These are phyloP conservation scores for Charanyca ferruginea DNA, from an alignment of 2,888 invertebrate genomes.

Conservation along the genomic window DNA sequence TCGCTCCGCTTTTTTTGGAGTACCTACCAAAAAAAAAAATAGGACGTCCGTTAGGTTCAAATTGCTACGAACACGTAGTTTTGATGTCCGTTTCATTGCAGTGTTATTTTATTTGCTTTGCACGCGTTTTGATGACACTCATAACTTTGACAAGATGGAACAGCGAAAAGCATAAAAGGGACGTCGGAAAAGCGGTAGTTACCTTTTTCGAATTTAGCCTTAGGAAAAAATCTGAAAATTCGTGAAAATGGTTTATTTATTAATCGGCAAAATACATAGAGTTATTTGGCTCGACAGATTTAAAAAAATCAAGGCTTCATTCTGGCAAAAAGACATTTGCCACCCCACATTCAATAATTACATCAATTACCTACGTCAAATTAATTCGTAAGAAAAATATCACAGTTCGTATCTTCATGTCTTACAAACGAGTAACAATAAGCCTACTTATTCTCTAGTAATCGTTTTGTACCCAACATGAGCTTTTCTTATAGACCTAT, in stretches of 20 bases:
- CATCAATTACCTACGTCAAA: too few species aligned
- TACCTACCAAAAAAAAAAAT: neutral
- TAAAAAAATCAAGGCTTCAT: too few species aligned
- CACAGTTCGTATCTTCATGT: too few species aligned
- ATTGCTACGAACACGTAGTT: neutral
- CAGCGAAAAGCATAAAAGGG: slow-evolving; percentile 16
- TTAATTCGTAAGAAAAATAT: too few species aligned
- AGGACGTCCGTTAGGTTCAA: neutral
- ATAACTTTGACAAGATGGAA: slow-evolving; percentile 19
- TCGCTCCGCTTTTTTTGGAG: neutral
- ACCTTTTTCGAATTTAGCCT: too few species aligned
- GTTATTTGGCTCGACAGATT: too few species aligned
- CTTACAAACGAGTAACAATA: neutral
- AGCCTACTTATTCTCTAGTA: neutral
- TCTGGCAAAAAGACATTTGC: too few species aligned
- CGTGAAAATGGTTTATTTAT: neutral
- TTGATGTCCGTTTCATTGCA: neutral
- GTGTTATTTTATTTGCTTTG: slow-evolving; percentile 14
- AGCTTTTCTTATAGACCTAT: neutral
- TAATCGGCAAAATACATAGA: too few species aligned
- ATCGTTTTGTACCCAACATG: neutral
- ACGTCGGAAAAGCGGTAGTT: neutral
- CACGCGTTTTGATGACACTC: slow-evolving; percentile 2
- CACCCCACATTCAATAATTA: too few species aligned
- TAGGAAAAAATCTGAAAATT: neutral